Conservation (phyloP, 2,888 invertebrate species). For the Trissolcus brochymenae region DNA sequence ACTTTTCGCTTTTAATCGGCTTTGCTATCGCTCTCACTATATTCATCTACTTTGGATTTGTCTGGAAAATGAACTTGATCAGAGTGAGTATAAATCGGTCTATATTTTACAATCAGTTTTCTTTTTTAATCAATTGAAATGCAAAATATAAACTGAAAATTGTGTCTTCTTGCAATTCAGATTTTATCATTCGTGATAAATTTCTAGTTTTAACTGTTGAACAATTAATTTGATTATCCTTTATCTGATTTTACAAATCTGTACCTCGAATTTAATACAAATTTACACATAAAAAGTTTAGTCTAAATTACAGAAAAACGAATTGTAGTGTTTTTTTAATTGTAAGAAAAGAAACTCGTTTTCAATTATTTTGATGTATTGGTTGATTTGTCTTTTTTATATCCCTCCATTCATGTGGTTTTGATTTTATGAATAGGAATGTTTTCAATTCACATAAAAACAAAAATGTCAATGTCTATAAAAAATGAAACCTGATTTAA, state of each 20-base stretch:
- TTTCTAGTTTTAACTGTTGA: background rate
- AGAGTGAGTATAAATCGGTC: constrained; percentile 63
- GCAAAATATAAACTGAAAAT: background rate
- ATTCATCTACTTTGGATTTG: constrained; percentile 65
- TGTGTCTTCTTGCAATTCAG: background rate
- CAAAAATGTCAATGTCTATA: too few species aligned
- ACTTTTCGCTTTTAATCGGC: constrained; percentile 34
- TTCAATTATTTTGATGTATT: background rate
- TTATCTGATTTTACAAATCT: background rate
- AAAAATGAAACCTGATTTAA: constrained; percentile 11
- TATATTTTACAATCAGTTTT: background rate
- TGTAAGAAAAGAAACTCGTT: too few species aligned
- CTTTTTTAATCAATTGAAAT: background rate
- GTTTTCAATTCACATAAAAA: background rate
- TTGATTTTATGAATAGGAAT: background rate
- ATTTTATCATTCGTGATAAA: background rate
- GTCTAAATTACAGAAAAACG: too few species aligned
- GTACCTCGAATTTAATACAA: background rate
- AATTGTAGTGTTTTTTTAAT: too few species aligned
- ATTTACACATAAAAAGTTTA: background rate
- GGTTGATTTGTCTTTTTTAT: background rate
- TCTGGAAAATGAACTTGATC: constrained; percentile 71
- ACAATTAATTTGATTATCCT: background rate
- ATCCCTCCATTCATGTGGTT: background rate
- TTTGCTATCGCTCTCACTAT: constrained; percentile 48